Evolutionary conservation across 2,113 vertebrate genomes (phyloP), one percentile per base, ranked within the genome.

Genomic region (Phyllopteryx taeniolatus): DNA sequence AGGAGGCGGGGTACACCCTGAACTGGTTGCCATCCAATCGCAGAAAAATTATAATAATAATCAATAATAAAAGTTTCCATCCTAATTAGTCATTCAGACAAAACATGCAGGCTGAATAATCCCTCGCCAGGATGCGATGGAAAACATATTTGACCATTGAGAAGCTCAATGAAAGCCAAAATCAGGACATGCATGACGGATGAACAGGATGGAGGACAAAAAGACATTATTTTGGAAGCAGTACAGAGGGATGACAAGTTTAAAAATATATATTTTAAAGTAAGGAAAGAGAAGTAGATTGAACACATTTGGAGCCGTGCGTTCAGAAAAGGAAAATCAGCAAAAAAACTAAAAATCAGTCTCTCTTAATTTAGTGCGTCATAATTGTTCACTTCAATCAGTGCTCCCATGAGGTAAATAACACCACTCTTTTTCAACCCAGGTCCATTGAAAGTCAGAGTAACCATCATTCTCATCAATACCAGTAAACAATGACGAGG

Each of bases 181-280:
- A 88, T 88, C 73, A 79, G 81, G 80, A 85, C 39, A 66, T 39
- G 35, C 54, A 74, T 87, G 87, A 86, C 70, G 79, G 79, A 86
- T 80, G 62, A 76, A 84, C 14, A 7, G 22, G 14, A 14, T 47
- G 22, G 22, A 47, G 64, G 72, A 76, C 54, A 67, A 57, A 78
- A 56, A 57, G n/a, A 54, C 67, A 80, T 44, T 42, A 53, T 77
- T 80, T 81, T 70, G 78, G 71, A 78, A 67, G 70, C 69, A 73
- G 64, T 22, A 73, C 66, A 64, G 39, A 54, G 56, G 47, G 5
- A 39, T 63, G 33, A 19, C 44, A 51, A 51, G 14, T 11, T 19
- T 7, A 20, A 43, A 72, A 60, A 39, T 27, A 67, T 80, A 71
- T 69, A 74, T 78, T 70, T 76, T 71, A 6, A 39, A 39, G 35